Evolutionary conservation across 2,113 vertebrate genomes (phyloP).

Genomic region (Caloenas nicobarica): DNA sequence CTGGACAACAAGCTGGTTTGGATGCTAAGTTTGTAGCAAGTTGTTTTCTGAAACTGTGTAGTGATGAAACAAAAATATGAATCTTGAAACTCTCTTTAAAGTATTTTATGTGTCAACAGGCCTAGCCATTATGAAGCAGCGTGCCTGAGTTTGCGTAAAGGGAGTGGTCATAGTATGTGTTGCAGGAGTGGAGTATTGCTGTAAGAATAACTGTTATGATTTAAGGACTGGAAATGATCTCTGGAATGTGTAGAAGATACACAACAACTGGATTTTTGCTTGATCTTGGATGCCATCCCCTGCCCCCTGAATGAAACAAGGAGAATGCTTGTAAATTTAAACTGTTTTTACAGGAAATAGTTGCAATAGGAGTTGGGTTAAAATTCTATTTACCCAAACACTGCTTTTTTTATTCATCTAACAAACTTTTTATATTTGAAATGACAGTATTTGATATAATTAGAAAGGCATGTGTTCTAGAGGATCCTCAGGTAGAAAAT

Average conservation of each 20-base stretch:
- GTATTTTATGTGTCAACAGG: not conserved
- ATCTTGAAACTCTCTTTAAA: not conserved
- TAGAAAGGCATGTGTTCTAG: not conserved
- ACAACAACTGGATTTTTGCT: not conserved
- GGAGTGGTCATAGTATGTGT: not conserved
- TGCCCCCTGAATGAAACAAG: not conserved
- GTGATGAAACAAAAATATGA: not conserved
- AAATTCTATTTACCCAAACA: not conserved
- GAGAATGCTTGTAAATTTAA: not conserved
- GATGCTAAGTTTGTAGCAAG: not conserved
- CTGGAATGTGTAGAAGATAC: not conserved
- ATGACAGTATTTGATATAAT: not conserved
- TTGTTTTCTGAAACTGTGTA: not conserved
- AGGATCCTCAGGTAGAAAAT: not conserved
- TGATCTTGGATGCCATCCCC: not conserved
- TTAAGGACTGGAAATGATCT: not conserved
- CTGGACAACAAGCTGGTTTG: not conserved
- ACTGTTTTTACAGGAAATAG: not conserved
- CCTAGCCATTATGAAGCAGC: not conserved
- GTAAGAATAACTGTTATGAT: not conserved
- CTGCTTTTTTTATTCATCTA: not conserved
- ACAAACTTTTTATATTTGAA: not conserved
- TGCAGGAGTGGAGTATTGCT: not conserved
- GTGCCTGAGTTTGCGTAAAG: not conserved
- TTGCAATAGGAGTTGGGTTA: not conserved